phyloP scores from a whole-genome alignment of 2,113 vertebrate genomes.

The Holacanthus passer region DNA sequence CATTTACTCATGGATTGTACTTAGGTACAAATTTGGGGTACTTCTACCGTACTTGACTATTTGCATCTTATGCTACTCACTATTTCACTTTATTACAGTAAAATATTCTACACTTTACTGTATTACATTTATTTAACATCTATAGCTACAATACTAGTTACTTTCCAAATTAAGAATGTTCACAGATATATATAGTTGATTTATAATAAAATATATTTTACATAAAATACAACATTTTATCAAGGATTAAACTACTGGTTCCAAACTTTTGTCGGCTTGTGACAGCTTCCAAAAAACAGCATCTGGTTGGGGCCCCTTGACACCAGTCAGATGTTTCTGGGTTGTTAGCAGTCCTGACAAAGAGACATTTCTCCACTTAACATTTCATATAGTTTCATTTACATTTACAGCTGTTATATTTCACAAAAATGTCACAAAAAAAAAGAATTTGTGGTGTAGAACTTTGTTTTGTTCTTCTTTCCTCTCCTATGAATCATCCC shows the following conservation, averaged over 20 bases:
- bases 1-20: neutral
- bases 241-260: neutral
- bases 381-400: neutral
- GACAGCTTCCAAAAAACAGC: neutral
- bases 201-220: neutral
- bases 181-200: too few relatives aligned
- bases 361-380: too few relatives aligned
- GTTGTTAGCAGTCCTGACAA: neutral
- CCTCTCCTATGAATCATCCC: neutral
- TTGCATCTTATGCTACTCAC: neutral
- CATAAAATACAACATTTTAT: neutral
- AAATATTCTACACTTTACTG: neutral
- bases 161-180: neutral
- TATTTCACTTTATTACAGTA: too few relatives aligned
- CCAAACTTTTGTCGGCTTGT: neutral
- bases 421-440: too few relatives aligned
- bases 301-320: neutral
- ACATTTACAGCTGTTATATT: neutral
- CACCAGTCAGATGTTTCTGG: neutral
- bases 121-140: neutral
- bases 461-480: neutral
- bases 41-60: neutral
- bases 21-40: neutral
- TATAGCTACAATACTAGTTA: neutral
- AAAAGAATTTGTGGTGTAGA: too few relatives aligned